Percentiles rank a stretch among this genome's conserved stretches.
phyloP scores from a whole-genome alignment of 2,113 vertebrate genomes.

The Rhipidura dahli region DNA sequence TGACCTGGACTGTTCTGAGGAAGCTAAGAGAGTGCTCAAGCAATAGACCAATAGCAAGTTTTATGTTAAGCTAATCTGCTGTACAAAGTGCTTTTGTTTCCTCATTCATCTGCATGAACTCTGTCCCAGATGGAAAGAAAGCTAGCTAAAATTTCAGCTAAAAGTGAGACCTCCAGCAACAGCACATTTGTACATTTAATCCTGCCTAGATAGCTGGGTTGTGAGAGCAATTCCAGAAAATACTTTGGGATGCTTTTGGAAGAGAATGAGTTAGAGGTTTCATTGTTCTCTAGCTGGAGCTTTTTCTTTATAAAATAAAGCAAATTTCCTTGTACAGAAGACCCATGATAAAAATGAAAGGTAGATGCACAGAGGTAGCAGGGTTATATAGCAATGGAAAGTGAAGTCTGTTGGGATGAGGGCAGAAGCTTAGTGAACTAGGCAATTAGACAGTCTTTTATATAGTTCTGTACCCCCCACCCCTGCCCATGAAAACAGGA shows the following conservation, averaged over 20 bases:
- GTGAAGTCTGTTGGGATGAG: background rate
- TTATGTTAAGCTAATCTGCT: slow-evolving; percentile 5
- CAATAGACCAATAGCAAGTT: background rate
- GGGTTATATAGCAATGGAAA: background rate
- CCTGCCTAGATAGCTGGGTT: background rate
- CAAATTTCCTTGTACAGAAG: background rate
- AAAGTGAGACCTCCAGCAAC: background rate
- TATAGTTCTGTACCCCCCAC: background rate
- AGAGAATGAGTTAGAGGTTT: background rate
- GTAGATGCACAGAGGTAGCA: background rate
- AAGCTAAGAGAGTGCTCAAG: background rate
- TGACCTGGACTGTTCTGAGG: background rate
- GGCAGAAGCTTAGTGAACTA: background rate
- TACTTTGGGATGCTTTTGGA: background rate
- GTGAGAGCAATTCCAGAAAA: background rate
- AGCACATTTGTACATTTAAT: background rate
- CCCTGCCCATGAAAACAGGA: background rate
- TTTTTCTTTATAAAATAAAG: background rate
- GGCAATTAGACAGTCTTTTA: background rate
- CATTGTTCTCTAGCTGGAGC: background rate
- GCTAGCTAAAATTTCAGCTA: background rate
- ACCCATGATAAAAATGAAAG: background rate
- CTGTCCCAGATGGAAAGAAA: background rate
- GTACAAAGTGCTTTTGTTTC: slow-evolving; percentile 39
- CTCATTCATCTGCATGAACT: slow-evolving; percentile 1